Percentiles rank a stretch among this genome's conserved stretches.
These are phyloP conservation scores for Trachelus tabidus DNA, from an alignment of 2,888 invertebrate genomes.

Conservation along the genomic window DNA sequence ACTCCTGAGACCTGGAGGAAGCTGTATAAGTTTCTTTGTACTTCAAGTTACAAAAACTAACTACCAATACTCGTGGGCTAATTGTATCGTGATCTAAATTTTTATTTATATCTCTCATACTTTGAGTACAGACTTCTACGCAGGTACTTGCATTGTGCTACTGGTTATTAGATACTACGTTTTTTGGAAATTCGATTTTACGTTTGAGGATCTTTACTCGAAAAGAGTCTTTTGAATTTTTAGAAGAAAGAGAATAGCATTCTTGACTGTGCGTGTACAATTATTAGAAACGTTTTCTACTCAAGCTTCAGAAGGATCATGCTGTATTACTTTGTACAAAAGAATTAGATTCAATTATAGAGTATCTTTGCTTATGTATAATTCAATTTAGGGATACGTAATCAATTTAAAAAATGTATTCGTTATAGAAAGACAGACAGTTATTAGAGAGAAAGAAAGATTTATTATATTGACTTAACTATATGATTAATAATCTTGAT, in stretches of 20 bases:
- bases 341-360: neutral
- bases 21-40: neutral
- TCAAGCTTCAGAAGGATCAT: neutral
- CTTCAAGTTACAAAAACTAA: neutral
- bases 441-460: neutral
- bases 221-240: neutral
- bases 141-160: neutral
- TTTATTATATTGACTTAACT: neutral
- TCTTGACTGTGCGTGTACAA: neutral
- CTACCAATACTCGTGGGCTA: neutral
- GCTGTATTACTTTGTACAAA: neutral
- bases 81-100: neutral
- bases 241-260: neutral
- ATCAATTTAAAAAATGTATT: neutral
- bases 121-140: neutral
- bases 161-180: neutral
- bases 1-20: neutral
- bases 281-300: neutral
- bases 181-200: neutral
- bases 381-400: neutral
- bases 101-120: neutral
- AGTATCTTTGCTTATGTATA: neutral
- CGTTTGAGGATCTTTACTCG: neutral
- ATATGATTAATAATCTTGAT: neutral
- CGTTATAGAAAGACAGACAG: neutral